A percentile compares a stretch with the other conserved stretches of the same genome.
Evolutionary conservation across 2,888 invertebrate species (phyloP).

Genomic region (Ecdyonurus torrentis): DNA sequence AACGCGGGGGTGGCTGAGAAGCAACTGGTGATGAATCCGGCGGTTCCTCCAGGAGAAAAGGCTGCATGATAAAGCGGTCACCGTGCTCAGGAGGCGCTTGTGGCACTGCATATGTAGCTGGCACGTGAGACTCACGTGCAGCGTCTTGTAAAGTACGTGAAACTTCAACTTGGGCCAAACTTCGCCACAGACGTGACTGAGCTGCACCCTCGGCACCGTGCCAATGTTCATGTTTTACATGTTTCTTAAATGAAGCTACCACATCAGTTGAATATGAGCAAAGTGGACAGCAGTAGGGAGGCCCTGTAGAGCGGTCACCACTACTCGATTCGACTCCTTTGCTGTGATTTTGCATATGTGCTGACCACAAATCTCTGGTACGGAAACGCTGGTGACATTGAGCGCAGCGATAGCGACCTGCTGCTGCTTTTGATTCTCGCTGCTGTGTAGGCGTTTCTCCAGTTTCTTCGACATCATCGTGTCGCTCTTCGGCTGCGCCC

Average conservation of each 20-base stretch:
- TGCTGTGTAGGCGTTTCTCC: conserved; percentile 13
- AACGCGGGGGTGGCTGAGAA: conserved; percentile 59
- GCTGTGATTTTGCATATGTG: conserved; percentile 22
- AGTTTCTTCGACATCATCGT: background rate
- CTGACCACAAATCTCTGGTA: conserved; percentile 20
- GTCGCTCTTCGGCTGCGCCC: conserved; percentile 1
- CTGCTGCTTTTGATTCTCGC: conserved; percentile 21
- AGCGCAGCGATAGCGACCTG: conserved; percentile 22
- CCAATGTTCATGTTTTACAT: conserved; percentile 32
- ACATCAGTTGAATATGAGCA: conserved; percentile 21
- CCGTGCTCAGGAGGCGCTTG: conserved; percentile 25
- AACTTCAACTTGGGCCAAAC: conserved; percentile 27
- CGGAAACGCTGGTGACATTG: conserved; percentile 22
- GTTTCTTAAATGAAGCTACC: conserved; percentile 32
- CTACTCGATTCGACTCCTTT: conserved; percentile 32
- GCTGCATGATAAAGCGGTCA: conserved; percentile 66
- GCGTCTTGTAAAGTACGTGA: conserved; percentile 31
- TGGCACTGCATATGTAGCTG: conserved; percentile 48
- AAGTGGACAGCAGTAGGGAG: conserved; percentile 21
- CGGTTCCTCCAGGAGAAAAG: conserved; percentile 65
- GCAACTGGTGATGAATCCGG: conserved; percentile 25
- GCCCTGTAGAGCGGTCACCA: conserved; percentile 23
- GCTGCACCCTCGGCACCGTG: conserved; percentile 31
- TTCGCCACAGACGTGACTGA: conserved; percentile 20
- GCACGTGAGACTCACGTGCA: conserved; percentile 35